A percentile compares a stretch with the other conserved stretches of the same genome.
These are phyloP conservation scores for Oreochromis grahami DNA, from an alignment of 2,797 vertebrate genomes.

Conservation along the genomic window DNA sequence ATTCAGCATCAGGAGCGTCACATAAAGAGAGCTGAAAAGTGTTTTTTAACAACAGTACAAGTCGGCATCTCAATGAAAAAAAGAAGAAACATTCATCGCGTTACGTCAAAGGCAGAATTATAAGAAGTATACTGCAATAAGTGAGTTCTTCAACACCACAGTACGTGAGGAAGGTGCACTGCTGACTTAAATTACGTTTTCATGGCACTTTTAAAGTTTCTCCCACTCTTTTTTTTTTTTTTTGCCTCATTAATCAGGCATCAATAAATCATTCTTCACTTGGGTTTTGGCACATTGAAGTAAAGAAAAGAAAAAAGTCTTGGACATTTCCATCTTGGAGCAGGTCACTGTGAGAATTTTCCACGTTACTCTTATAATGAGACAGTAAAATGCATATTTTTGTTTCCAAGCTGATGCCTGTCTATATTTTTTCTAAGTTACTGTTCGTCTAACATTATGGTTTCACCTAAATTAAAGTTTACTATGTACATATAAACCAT, in stretches of 20 bases:
- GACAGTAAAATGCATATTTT: slow-evolving; percentile 26
- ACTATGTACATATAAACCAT: slow-evolving; percentile 64
- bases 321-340: slow-evolving; percentile 8
- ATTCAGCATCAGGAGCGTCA: slow-evolving; percentile 20
- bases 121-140: slow-evolving; percentile 52
- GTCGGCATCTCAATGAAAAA: slow-evolving; percentile 27
- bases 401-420: slow-evolving; percentile 32
- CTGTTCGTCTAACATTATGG: slow-evolving; percentile 31
- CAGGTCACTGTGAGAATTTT: not conserved
- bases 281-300: slow-evolving; percentile 52
- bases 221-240: not conserved
- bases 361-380: not conserved
- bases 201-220: slow-evolving; percentile 68
- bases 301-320: not conserved
- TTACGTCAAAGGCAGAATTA: slow-evolving; percentile 55
- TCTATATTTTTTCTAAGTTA: slow-evolving; percentile 18
- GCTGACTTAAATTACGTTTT: slow-evolving; percentile 42
- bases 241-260: slow-evolving; percentile 59
- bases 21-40: slow-evolving; percentile 15
- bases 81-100: slow-evolving; percentile 50
- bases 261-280: slow-evolving; percentile 37
- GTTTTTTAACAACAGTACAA: slow-evolving; percentile 46
- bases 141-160: slow-evolving; percentile 21
- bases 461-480: slow-evolving; percentile 43
- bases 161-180: slow-evolving; percentile 23